phyloP scores from a whole-genome alignment of 2,888 invertebrate genomes.

The Anoplius nigerrimus region DNA sequence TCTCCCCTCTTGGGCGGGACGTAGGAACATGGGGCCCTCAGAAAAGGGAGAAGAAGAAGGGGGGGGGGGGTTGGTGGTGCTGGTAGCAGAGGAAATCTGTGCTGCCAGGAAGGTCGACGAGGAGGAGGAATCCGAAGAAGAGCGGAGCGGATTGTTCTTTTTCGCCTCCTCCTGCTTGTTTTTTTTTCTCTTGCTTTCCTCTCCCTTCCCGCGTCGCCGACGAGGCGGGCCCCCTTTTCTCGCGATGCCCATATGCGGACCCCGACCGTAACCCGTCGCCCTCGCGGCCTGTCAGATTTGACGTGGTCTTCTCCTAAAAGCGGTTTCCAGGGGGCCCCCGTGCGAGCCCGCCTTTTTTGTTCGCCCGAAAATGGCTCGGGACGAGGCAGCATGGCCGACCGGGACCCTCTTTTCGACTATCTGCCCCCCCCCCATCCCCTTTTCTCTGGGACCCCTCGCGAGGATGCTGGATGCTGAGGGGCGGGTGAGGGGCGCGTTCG shows the following conservation, averaged over 20 bases:
- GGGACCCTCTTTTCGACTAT: conserved; percentile 11
- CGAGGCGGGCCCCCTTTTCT: conserved; percentile 56
- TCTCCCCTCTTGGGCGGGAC: background rate
- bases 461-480: background rate
- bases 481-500: too few relatives aligned
- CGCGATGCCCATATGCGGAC: conserved; percentile 51
- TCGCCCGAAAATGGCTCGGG: conserved; percentile 63
- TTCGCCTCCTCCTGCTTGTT: background rate
- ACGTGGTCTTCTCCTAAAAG: conserved; percentile 60
- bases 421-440: conserved; percentile 14
- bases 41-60: conserved; percentile 13
- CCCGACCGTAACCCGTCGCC: conserved; percentile 4
- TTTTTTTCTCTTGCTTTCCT: too few relatives aligned
- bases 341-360: conserved; percentile 55
- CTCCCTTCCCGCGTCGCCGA: too few relatives aligned
- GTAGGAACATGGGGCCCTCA: background rate
- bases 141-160: conserved; percentile 13
- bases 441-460: background rate
- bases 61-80: background rate
- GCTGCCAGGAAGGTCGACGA: conserved; percentile 1
- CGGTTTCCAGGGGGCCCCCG: conserved; percentile 53
- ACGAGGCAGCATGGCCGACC: conserved; percentile 56
- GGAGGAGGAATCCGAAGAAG: conserved; percentile 5
- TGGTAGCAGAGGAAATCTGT: conserved; percentile 2
- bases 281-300: conserved; percentile 58